Percentiles rank a stretch among this genome's conserved stretches.
Evolutionary conservation across 2,888 invertebrate species (phyloP).

Genomic region (Ryuthela nishihirai): DNA sequence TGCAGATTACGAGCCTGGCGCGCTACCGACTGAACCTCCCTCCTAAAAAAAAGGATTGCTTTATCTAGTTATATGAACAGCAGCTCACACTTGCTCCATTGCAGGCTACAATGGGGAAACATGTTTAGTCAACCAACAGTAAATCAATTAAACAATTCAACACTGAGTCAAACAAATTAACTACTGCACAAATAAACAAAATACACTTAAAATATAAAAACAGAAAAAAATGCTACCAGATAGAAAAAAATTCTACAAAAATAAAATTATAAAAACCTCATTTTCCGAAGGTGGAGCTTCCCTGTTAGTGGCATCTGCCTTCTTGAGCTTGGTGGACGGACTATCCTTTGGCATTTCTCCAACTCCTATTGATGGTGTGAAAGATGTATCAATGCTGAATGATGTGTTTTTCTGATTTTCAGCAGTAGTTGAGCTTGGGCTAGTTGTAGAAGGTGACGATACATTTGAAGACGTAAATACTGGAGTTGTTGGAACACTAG

Average conservation of each 20-base stretch:
- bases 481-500: background rate
- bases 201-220: slow-evolving; percentile 1
- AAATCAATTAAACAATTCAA: too few relatives aligned
- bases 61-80: too few relatives aligned
- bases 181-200: background rate
- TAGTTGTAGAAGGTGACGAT: slow-evolving; percentile 32
- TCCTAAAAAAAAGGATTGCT: too few relatives aligned
- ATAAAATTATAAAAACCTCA: slow-evolving; percentile 18
- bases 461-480: slow-evolving; percentile 13
- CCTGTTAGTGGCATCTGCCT: background rate
- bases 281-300: background rate
- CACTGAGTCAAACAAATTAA: too few relatives aligned
- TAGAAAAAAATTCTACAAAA: slow-evolving; percentile 1
- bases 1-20: too few relatives aligned
- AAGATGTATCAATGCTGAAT: slow-evolving; percentile 26
- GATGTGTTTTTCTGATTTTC: slow-evolving; percentile 27
- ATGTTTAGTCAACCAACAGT: too few relatives aligned
- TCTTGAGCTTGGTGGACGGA: slow-evolving; percentile 12
- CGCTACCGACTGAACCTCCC: too few relatives aligned
- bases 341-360: slow-evolving; percentile 23
- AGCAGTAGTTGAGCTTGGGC: slow-evolving; percentile 17
- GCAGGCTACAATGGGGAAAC: too few relatives aligned
- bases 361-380: slow-evolving; percentile 23
- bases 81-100: too few relatives aligned
- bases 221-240: background rate